These are phyloP conservation scores for Aphelocoma californica DNA, from an alignment of 2,797 vertebrate genomes.

Conservation along the genomic window DNA sequence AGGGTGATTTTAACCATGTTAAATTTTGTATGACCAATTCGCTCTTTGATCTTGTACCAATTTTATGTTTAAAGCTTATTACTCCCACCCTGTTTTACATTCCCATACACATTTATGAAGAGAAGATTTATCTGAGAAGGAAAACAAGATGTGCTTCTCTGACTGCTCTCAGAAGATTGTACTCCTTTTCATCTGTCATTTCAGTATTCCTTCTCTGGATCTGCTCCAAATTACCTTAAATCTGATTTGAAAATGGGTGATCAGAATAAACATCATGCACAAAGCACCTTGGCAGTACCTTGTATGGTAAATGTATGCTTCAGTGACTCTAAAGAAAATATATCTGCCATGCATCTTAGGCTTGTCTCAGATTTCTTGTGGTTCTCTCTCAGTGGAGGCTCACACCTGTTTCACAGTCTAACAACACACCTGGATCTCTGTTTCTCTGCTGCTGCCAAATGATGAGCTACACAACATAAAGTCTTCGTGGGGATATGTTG, in stretches of 20 bases:
- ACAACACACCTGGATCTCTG: background rate
- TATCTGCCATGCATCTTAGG: background rate
- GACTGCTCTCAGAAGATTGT: background rate
- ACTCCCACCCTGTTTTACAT: background rate
- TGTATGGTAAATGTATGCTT: background rate
- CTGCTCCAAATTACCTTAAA: background rate
- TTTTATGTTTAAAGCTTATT: background rate
- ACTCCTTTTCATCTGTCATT: background rate
- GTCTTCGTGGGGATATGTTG: background rate
- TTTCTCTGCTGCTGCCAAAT: background rate
- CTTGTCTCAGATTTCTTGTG: background rate
- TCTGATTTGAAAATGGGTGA: background rate
- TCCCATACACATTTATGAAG: background rate
- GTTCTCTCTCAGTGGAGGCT: background rate
- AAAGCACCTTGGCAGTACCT: background rate
- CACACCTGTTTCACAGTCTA: background rate
- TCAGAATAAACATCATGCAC: background rate
- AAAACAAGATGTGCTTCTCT: background rate
- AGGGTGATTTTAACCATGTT: background rate
- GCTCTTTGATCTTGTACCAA: background rate
- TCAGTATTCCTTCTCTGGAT: background rate
- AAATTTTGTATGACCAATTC: background rate
- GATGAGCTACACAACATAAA: background rate
- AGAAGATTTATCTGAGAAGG: background rate
- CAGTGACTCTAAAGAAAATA: background rate